These are phyloP conservation scores for Erynnis tages DNA, from an alignment of 2,888 invertebrate species.

Conservation along the genomic window DNA sequence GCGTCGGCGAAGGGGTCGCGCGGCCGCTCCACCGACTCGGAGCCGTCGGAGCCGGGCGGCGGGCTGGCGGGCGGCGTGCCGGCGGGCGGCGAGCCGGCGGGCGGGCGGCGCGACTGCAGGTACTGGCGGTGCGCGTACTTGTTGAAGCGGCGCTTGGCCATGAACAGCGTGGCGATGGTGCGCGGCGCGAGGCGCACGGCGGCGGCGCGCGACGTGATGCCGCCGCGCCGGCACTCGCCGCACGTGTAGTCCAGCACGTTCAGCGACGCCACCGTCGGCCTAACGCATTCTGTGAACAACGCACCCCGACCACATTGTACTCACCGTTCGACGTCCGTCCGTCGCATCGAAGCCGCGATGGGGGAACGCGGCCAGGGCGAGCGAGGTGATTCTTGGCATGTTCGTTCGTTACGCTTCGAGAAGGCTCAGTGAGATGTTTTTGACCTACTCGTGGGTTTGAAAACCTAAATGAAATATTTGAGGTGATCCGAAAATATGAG, in stretches of 20 bases:
- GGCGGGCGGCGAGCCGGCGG: conserved; percentile 11
- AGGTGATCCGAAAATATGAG: neutral
- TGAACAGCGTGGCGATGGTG: conserved; percentile 77
- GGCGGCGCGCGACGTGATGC: conserved; percentile 75
- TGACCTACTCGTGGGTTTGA: too few species aligned
- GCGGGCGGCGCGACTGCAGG: conserved; percentile 51
- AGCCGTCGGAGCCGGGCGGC: conserved; percentile 27
- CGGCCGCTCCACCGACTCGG: conserved; percentile 2
- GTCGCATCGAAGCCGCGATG: too few species aligned
- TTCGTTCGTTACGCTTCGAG: too few species aligned
- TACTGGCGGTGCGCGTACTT: conserved; percentile 78
- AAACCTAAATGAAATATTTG: too few species aligned
- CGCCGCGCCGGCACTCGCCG: conserved; percentile 74
- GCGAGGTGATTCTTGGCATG: too few species aligned
- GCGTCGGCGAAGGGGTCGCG: conserved; percentile 8
- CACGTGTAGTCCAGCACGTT: conserved; percentile 78
- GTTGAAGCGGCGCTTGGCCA: conserved; percentile 79
- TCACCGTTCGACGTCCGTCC: neutral
- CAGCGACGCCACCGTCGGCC: conserved; percentile 59
- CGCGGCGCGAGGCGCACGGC: conserved; percentile 74
- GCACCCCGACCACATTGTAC: neutral
- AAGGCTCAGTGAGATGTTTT: too few species aligned
- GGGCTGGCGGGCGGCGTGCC: conserved; percentile 27
- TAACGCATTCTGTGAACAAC: conserved; percentile 71
- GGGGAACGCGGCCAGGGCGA: too few species aligned